Evolutionary conservation across 2,797 vertebrate species (phyloP), one percentile per base, ranked within the genome.

Genomic region (Myotis myotis): DNA sequence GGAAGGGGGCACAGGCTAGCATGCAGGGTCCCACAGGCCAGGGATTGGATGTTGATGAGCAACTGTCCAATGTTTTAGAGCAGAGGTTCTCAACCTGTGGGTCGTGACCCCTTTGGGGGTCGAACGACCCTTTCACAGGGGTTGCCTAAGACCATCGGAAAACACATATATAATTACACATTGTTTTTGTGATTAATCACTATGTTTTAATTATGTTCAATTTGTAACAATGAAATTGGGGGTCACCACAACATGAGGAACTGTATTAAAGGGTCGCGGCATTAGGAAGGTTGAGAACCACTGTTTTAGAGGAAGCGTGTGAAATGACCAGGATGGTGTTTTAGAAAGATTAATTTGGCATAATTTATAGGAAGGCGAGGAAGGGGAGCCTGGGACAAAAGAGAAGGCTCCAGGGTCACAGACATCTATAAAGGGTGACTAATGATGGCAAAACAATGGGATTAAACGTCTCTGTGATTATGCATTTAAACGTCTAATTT

Each of bases 401-500:
- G 28, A 53, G 62, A 44, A 15, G 20, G 1, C 19, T 9, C 71
- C 28, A 8, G 66, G 22, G 87, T 79, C 85, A 5, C 64, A 16
- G 72, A 17, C 82, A 25, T 49, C 36, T 25, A 25, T 33, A 51
- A 76, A 82, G 90, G 87, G 44, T 25, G n/a, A 25, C 53, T 88
- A 90, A 93, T 60, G n/a, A 15, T 33, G 95, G 89, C 57, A 88
- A 93, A 95, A 93, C 94, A 96, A 85, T 92, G 95, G 66, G 93
- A 83, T 87, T 83, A 90, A 81, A 87, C 94, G 82, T 88, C 95
- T 82, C 5, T 74, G 88, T 97, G 96, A 95, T 96, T 95, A 95
- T 86, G 95, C 96, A 88, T 68, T 49, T 91, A 68, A 88, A 94
- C 80, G 95, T 93, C 96, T 96, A 91, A 97, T 97, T 97, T 95